A percentile compares a stretch with the other conserved stretches of the same genome.
Evolutionary conservation across 2,888 invertebrate genomes (phyloP).

Genomic region (Gisinianus flammeolus): DNA sequence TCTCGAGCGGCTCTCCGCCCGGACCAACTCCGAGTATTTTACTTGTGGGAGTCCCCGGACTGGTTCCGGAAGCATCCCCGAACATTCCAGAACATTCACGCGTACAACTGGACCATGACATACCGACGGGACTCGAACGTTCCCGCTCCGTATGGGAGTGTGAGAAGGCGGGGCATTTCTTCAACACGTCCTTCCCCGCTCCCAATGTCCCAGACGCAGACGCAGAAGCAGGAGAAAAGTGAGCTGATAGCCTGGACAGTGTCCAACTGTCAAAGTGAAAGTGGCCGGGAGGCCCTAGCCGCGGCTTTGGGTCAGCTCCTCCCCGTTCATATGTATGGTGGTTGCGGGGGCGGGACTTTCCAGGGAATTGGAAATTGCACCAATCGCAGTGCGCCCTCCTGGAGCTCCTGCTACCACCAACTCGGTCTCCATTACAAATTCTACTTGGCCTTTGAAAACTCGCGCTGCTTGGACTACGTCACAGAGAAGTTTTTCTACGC

Average conservation of each 20-base stretch:
- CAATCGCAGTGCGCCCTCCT: slow-evolving; percentile 21
- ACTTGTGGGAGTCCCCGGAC: too few relatives aligned
- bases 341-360: slow-evolving; percentile 45
- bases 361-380: background rate
- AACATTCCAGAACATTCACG: too few relatives aligned
- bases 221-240: background rate
- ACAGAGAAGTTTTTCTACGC: slow-evolving; percentile 48
- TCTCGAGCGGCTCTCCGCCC: too few relatives aligned
- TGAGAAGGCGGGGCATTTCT: too few relatives aligned
- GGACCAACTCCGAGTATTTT: too few relatives aligned
- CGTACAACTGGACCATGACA: slow-evolving; percentile 49
- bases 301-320: slow-evolving; percentile 52
- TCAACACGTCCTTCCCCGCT: background rate
- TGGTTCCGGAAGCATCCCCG: too few relatives aligned
- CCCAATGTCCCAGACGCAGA: background rate
- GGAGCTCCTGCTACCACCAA: slow-evolving; percentile 59
- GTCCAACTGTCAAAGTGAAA: slow-evolving; percentile 53
- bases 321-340: slow-evolving; percentile 55
- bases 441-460: slow-evolving; percentile 46
- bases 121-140: slow-evolving; percentile 44
- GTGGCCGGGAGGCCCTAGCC: slow-evolving; percentile 51
- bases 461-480: slow-evolving; percentile 46
- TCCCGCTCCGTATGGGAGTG: background rate
- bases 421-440: slow-evolving; percentile 54
- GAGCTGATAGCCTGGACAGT: slow-evolving; percentile 57